Percentiles rank a stretch among this genome's conserved stretches.
These are phyloP conservation scores for Calliopsis andreniformis DNA, from an alignment of 1,140 invertebrate genomes.

Conservation along the genomic window DNA sequence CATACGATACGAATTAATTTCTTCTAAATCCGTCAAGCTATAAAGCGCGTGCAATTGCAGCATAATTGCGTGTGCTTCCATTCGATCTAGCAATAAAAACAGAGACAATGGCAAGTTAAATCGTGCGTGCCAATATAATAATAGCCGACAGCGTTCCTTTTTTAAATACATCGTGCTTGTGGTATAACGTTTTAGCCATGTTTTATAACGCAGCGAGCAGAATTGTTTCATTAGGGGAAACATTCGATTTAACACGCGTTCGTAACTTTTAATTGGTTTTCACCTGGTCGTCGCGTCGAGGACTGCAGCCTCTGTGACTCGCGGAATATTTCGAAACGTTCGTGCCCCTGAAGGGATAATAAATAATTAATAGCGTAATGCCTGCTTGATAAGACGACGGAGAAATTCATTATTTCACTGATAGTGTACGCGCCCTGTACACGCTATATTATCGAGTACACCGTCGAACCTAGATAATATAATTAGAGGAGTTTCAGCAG, in stretches of 20 bases:
- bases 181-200: neutral
- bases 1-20: no score
- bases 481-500: conserved; percentile 52
- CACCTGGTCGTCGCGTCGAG: neutral
- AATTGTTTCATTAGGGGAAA: conserved; percentile 1
- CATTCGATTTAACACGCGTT: neutral
- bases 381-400: conserved; percentile 25
- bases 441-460: conserved; percentile 35
- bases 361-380: conserved; percentile 21
- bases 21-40: no score
- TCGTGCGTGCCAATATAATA: neutral
- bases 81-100: neutral
- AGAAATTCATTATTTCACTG: conserved; percentile 37
- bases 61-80: neutral
- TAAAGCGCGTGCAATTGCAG: no score
- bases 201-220: neutral
- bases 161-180: neutral
- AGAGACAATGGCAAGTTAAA: neutral
- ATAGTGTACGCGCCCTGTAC: conserved; percentile 5
- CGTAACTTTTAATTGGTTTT: conserved; percentile 1
- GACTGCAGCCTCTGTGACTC: no score
- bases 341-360: neutral
- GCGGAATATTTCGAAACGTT: neutral
- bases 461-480: conserved; percentile 41
- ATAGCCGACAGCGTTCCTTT: no score